These are phyloP conservation scores for Mionectes macconnelli DNA, from an alignment of 2,113 vertebrate genomes.

Conservation along the genomic window DNA sequence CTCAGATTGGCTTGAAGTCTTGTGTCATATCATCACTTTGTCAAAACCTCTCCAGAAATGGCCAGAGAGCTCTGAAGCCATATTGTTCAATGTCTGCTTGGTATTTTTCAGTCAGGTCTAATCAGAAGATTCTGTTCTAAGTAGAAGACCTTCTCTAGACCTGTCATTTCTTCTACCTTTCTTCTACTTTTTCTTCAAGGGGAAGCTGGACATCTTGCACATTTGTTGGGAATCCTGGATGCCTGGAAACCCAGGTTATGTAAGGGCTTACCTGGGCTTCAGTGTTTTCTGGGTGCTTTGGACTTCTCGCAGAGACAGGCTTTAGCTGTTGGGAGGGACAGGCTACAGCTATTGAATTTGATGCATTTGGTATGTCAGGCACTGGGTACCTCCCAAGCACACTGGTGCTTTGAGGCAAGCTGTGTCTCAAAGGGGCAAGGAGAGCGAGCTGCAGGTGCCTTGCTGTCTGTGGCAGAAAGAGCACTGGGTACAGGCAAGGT, in stretches of 20 bases:
- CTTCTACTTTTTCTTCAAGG: no score
- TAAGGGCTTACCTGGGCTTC: not conserved
- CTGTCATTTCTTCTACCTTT: not conserved
- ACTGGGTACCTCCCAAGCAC: not conserved
- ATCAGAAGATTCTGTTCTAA: not conserved
- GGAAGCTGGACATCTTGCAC: not conserved
- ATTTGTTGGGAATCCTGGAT: not conserved
- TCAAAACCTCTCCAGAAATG: not conserved
- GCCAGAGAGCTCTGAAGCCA: not conserved
- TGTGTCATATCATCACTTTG: not conserved
- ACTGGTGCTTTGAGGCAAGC: not conserved
- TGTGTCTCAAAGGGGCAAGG: not conserved
- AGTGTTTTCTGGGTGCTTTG: not conserved
- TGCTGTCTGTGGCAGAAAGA: not conserved
- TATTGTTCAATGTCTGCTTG: not conserved
- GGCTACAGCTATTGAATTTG: not conserved
- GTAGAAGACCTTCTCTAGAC: not conserved
- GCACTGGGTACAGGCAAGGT: rapidly evolving
- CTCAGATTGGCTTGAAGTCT: not conserved
- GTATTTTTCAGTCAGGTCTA: not conserved
- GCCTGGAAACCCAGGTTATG: not conserved
- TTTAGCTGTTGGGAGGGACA: not conserved
- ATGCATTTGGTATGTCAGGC: not conserved
- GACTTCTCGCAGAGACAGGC: not conserved
- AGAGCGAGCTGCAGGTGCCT: not conserved